Evolutionary conservation across 2,797 vertebrate genomes (phyloP).

Genomic region (Artibeus lituratus): DNA sequence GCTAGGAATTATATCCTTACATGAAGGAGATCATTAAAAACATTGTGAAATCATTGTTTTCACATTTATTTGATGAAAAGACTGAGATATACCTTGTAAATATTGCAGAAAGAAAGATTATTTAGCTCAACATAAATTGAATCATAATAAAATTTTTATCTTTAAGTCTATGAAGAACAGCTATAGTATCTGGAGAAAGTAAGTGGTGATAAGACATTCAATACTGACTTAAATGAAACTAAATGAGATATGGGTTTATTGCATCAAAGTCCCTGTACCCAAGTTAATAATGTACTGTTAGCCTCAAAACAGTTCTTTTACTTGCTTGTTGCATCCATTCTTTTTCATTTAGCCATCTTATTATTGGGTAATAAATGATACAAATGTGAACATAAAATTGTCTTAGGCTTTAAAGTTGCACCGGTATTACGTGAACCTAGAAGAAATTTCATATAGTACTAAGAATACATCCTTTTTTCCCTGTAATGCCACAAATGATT

Average conservation of each 20-base stretch:
- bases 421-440: constrained; percentile 10
- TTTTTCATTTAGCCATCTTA: constrained; percentile 40
- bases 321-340: constrained; percentile 34
- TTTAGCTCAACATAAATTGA: background rate
- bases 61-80: background rate
- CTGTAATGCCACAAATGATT: constrained; percentile 69
- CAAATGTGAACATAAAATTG: constrained; percentile 54
- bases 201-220: background rate
- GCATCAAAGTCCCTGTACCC: background rate
- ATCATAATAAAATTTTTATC: background rate
- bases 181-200: background rate
- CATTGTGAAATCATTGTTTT: background rate
- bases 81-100: background rate
- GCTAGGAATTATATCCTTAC: background rate
- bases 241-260: background rate
- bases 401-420: constrained; percentile 12
- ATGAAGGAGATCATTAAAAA: background rate
- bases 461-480: constrained; percentile 28
- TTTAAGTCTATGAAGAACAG: background rate
- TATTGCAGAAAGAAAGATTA: background rate
- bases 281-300: background rate
- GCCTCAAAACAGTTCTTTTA: background rate
- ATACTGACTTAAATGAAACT: background rate
- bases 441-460: constrained; percentile 24
- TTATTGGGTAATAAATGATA: constrained; percentile 44